Conservation (phyloP, 1,140 invertebrate genomes). For the Hylaeus anthracinus region DNA sequence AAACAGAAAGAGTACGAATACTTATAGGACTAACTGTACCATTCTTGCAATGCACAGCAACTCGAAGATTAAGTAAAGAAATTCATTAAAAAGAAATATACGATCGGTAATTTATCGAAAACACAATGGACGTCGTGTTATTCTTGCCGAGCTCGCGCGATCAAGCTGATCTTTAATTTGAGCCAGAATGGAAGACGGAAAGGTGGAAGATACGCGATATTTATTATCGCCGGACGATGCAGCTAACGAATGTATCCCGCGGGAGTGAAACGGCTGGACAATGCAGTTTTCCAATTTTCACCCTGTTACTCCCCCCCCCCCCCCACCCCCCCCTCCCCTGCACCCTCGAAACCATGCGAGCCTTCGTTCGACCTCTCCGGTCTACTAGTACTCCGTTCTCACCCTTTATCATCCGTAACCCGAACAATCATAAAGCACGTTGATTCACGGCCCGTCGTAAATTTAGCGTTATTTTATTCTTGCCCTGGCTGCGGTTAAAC, state of each 20-base stretch:
- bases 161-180: constrained; percentile 60
- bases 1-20: too few species aligned
- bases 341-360: constrained; percentile 10
- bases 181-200: constrained; percentile 45
- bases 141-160: not conserved
- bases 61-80: too few species aligned
- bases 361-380: constrained; percentile 38
- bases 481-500: constrained; percentile 56
- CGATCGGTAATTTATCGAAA: not conserved
- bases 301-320: constrained; percentile 16
- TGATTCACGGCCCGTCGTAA: constrained; percentile 70
- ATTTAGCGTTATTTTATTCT: constrained; percentile 70
- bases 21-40: too few species aligned
- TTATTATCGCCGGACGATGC: constrained; percentile 61
- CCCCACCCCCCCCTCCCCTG: not conserved
- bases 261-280: constrained; percentile 58
- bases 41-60: too few species aligned
- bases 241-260: constrained; percentile 66
- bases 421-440: constrained; percentile 73
- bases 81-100: not conserved
- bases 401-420: constrained; percentile 63
- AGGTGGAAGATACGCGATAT: constrained; percentile 61
- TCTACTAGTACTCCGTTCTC: constrained; percentile 39
- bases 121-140: not conserved
- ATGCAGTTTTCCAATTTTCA: constrained; percentile 75